Conservation (phyloP, 2,797 vertebrate species). For the Amazonetta brasiliensis region DNA sequence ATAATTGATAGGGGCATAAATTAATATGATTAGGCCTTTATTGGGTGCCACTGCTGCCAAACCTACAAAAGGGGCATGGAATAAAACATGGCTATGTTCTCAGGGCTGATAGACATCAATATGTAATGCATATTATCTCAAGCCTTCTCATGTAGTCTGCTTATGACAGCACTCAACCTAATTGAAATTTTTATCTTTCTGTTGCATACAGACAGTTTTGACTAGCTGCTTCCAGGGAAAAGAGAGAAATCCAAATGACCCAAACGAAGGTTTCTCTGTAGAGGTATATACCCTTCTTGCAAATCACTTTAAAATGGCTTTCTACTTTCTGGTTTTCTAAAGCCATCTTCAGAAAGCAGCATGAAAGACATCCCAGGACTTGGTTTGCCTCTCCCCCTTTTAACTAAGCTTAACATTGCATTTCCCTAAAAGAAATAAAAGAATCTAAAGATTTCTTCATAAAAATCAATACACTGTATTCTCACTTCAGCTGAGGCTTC, state of each 20-base stretch:
- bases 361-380: slow-evolving; percentile 20
- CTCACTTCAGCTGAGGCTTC: background rate
- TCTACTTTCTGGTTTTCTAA: slow-evolving; percentile 51
- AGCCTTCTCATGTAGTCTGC: slow-evolving; percentile 81
- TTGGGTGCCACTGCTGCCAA: slow-evolving; percentile 85
- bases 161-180: slow-evolving; percentile 85
- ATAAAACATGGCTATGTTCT: slow-evolving; percentile 86
- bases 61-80: slow-evolving; percentile 82
- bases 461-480: slow-evolving; percentile 13
- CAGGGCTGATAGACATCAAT: slow-evolving; percentile 87
- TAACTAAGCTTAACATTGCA: slow-evolving; percentile 40
- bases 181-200: slow-evolving; percentile 89
- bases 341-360: slow-evolving; percentile 51
- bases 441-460: background rate
- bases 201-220: slow-evolving; percentile 84
- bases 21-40: slow-evolving; percentile 91
- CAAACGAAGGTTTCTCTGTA: slow-evolving; percentile 72
- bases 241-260: slow-evolving; percentile 74
- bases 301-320: slow-evolving; percentile 65
- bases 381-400: slow-evolving; percentile 36
- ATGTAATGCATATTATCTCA: slow-evolving; percentile 87
- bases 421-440: slow-evolving; percentile 21
- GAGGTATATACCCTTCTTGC: slow-evolving; percentile 64
- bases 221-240: slow-evolving; percentile 78
- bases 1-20: slow-evolving; percentile 95